Percentiles rank a stretch among this genome's conserved stretches.
phyloP scores from a whole-genome alignment of 2,113 vertebrate genomes.

The Lophius piscatorius region DNA sequence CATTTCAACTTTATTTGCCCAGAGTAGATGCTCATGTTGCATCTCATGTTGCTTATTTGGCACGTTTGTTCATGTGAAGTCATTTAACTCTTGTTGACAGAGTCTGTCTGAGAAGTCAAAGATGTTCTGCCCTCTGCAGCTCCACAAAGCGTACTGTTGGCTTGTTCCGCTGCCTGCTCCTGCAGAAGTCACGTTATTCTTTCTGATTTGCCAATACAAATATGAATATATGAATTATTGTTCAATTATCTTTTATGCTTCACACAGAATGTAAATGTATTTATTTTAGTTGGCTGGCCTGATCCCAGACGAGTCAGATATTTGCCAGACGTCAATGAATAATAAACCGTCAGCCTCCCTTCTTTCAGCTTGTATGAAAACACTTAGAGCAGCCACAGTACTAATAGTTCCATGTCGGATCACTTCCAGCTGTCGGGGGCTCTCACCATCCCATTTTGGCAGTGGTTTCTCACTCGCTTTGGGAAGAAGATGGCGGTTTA shows the following conservation, averaged over 20 bases:
- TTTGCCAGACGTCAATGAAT: neutral
- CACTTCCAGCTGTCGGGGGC: conserved; percentile 87
- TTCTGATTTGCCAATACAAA: no score
- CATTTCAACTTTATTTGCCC: neutral
- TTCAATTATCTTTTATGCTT: no score
- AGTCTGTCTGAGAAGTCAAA: conserved; percentile 31
- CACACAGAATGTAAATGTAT: no score
- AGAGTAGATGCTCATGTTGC: neutral
- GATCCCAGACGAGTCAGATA: neutral
- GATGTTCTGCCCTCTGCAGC: conserved; percentile 2
- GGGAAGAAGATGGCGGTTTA: conserved; percentile 94
- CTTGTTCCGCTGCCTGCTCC: conserved; percentile 13
- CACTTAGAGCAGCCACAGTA: neutral
- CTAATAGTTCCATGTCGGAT: neutral
- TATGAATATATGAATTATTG: no score
- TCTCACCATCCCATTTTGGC: conserved; percentile 91
- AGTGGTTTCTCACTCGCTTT: conserved; percentile 92
- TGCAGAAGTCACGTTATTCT: no score
- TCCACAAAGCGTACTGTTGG: conserved; percentile 10
- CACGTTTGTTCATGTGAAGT: conserved; percentile 20
- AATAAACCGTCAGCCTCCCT: neutral
- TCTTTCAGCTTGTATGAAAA: neutral
- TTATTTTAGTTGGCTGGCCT: neutral
- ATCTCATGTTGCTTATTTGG: neutral
- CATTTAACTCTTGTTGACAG: conserved; percentile 33